Conservation (phyloP, 2,797 vertebrate species). For the Melanotaenia pygmaea region DNA sequence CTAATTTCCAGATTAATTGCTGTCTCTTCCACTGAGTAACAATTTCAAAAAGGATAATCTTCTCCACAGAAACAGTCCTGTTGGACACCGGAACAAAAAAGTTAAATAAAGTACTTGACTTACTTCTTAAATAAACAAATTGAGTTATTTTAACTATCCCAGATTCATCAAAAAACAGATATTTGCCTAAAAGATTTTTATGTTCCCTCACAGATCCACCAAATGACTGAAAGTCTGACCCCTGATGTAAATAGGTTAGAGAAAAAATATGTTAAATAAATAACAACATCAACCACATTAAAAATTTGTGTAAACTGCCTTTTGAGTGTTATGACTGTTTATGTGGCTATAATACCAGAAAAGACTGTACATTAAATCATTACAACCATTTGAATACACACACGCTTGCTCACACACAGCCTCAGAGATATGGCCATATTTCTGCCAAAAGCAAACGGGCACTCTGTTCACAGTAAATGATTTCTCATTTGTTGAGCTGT, state of each 20-base stretch:
- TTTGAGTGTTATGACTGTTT: conserved; percentile 24
- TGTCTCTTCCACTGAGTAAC: not conserved
- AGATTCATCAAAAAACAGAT: not conserved
- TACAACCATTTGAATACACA: conserved; percentile 19
- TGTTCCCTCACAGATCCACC: not conserved
- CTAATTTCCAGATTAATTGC: not conserved
- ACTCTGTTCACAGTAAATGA: conserved; percentile 75
- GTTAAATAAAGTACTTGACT: no score
- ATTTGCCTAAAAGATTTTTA: not conserved
- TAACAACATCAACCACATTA: no score
- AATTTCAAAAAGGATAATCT: not conserved
- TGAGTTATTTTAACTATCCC: no score
- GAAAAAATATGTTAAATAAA: not conserved
- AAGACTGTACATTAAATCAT: conserved; percentile 44
- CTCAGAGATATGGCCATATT: conserved; percentile 46
- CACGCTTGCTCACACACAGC: conserved; percentile 19
- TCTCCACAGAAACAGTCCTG: not conserved
- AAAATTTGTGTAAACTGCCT: conserved; percentile 4
- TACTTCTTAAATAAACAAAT: no score
- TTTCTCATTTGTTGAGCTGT: conserved; percentile 81
- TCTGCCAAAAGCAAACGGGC: conserved; percentile 61
- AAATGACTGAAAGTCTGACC: not conserved
- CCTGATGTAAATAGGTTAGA: not conserved
- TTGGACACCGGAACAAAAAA: not conserved
- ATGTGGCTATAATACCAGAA: conserved; percentile 38